Base-by-base conservation (phyloP, 1,140 invertebrate species). In the Stratiolaelaps scimitus region DNA sequence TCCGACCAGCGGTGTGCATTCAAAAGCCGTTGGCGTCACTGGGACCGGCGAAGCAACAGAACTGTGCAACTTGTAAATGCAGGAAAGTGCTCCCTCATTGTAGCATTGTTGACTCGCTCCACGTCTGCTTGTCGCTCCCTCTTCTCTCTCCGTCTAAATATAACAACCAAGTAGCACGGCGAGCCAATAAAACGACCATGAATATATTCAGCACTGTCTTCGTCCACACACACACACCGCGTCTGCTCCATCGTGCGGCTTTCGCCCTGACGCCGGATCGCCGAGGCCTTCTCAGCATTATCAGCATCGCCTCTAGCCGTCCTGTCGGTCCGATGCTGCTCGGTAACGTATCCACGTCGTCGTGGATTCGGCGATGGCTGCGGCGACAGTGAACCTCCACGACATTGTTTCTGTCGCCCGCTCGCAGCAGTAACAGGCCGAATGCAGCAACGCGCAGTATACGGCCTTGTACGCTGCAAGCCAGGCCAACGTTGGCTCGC, bases 101-200 rank as follows among this genome's bases (percentile, higher is more conserved):
- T 6, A 48, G 7, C 0, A 4, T 28, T 20, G 4, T 15, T 7
- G 5, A 4, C 1, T 26, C 13, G 34, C 26, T 34, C n/a, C 15
- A 4, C 19, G 28, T 23, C 20, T 19, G 26, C 47, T 48, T 20
- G 47, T 15, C 23, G 10, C 15, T 60, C 26, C 5, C 2, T 2
- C 17, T 17, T 29, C 53, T 26, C 15, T 15, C 13, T 26, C 26
- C 4, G 15, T 34, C 53, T 23, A 60, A 26, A 60, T 60, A 60
- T 60, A 60, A 48, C 47, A 48, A 48, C 47, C 19, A 28, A 20
- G 47, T 26, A 26, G 15, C 26, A 23, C 53, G 34, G 34, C 26
- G 15, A 23, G 23, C 53, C 23, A 60, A 60, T 60, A 60, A 60
- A 60, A 60, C 23, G 34, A 26, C 53, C 53, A 60, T 60, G 53